These are phyloP conservation scores for Tapera naevia DNA, from an alignment of 2,797 vertebrate species.

Conservation along the genomic window DNA sequence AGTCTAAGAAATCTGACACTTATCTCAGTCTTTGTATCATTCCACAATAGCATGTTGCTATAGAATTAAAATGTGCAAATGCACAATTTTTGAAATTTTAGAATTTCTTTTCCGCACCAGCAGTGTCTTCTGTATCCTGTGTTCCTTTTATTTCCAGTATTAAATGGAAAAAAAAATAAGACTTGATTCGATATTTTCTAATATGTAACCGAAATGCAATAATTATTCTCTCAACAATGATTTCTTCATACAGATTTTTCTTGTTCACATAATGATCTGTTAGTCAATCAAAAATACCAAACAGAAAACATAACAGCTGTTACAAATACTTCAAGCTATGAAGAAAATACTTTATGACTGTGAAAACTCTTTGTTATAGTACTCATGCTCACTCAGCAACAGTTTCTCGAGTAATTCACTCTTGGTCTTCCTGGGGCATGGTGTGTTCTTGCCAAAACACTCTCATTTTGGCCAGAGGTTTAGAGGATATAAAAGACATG, in stretches of 20 bases:
- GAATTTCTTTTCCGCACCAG: not conserved
- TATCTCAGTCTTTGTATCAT: not conserved
- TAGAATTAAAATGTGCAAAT: not conserved
- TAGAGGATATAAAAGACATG: not conserved
- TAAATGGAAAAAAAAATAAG: not conserved
- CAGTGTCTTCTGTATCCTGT: not conserved
- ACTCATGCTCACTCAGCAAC: not conserved
- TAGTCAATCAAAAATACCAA: not conserved
- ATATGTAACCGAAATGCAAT: not conserved
- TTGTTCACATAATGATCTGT: not conserved
- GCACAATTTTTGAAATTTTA: not conserved
- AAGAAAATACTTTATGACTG: not conserved
- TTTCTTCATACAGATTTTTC: not conserved
- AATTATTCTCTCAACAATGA: not conserved
- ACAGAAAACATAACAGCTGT: not conserved
- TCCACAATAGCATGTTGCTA: not conserved
- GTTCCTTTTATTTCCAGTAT: not conserved
- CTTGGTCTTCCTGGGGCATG: not conserved
- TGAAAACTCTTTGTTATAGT: not conserved
- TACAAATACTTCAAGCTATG: not conserved
- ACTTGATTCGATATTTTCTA: not conserved
- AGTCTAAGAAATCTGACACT: not conserved
- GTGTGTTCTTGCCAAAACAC: not conserved
- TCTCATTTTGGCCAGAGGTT: not conserved
- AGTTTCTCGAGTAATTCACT: not conserved